These are phyloP conservation scores for Tretioscincus oriximinensis DNA, from an alignment of 2,113 vertebrate species.

Conservation along the genomic window DNA sequence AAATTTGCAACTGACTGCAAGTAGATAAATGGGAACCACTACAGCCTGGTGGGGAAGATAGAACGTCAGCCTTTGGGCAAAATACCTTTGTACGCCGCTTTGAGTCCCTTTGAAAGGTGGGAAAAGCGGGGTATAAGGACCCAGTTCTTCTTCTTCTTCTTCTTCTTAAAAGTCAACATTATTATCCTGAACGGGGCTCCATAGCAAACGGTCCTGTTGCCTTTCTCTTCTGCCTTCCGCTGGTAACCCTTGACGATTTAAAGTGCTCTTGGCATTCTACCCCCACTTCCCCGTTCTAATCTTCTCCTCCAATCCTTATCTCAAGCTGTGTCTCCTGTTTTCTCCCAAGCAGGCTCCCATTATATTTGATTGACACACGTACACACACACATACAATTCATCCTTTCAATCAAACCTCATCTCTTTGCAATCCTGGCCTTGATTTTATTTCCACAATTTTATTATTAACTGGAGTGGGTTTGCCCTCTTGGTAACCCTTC, in stretches of 20 bases:
- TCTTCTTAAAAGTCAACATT: no score
- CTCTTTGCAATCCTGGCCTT: neutral
- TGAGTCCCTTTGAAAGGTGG: no score
- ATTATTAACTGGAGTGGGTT: slow-evolving; percentile 22
- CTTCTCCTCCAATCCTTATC: neutral
- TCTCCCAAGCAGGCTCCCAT: neutral
- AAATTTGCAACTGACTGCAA: no score
- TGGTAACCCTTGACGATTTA: neutral
- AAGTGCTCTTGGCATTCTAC: neutral
- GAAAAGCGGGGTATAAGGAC: no score
- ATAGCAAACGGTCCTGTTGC: no score
- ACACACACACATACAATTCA: neutral
- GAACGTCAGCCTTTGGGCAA: no score
- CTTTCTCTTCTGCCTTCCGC: neutral
- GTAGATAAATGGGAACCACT: no score
- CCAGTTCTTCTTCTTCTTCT: no score
- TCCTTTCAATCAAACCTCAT: slow-evolving; percentile 2
- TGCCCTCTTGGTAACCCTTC: neutral
- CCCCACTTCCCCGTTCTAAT: neutral
- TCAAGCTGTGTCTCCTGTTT: neutral
- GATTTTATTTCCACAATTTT: slow-evolving; percentile 18
- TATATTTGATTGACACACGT: neutral
- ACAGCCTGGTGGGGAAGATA: no score
- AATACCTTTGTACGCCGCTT: no score
- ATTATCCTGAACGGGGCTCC: no score